Conservation (phyloP, 2,113 vertebrate species). For the Epinephelus fuscoguttatus region DNA sequence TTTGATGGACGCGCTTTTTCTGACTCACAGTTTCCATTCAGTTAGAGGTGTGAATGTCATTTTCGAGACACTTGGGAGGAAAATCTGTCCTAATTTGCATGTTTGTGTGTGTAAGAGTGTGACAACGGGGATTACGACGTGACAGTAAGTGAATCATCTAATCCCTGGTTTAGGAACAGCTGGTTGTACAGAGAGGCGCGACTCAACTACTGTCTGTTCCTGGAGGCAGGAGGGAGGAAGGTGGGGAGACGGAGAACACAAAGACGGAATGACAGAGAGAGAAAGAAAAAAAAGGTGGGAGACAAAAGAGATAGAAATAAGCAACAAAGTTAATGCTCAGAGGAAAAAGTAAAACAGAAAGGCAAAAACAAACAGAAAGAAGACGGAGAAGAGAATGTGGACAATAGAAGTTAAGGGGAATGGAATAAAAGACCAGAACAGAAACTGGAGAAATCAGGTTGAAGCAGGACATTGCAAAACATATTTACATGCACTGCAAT, state of each 20-base stretch:
- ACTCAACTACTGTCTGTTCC: slow-evolving; percentile 52
- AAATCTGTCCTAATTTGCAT: slow-evolving; percentile 66
- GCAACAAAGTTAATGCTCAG: background rate
- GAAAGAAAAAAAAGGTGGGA: background rate
- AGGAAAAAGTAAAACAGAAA: background rate
- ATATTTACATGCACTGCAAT: background rate
- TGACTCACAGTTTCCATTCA: slow-evolving; percentile 39
- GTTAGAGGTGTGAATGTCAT: slow-evolving; percentile 41
- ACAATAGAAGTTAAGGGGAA: background rate
- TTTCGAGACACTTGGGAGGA: slow-evolving; percentile 44
- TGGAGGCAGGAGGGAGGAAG: slow-evolving; percentile 45
- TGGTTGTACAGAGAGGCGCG: slow-evolving; percentile 45
- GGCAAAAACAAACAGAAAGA: background rate
- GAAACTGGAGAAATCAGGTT: background rate
- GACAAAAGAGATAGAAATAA: background rate
- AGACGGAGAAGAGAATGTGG: background rate
- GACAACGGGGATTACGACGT: slow-evolving; percentile 62
- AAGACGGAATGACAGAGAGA: background rate
- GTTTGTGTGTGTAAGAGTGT: slow-evolving; percentile 52
- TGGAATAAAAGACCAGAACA: background rate
- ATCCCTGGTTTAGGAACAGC: slow-evolving; percentile 60
- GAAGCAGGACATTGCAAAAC: background rate
- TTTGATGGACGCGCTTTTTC: slow-evolving; percentile 44
- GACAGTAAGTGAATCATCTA: slow-evolving; percentile 71
- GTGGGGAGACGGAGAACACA: slow-evolving; percentile 35